Evolutionary conservation across 2,797 vertebrate species (phyloP), one percentile per base, ranked within the genome.

Genomic region (Pipistrellus pygmaeus): DNA sequence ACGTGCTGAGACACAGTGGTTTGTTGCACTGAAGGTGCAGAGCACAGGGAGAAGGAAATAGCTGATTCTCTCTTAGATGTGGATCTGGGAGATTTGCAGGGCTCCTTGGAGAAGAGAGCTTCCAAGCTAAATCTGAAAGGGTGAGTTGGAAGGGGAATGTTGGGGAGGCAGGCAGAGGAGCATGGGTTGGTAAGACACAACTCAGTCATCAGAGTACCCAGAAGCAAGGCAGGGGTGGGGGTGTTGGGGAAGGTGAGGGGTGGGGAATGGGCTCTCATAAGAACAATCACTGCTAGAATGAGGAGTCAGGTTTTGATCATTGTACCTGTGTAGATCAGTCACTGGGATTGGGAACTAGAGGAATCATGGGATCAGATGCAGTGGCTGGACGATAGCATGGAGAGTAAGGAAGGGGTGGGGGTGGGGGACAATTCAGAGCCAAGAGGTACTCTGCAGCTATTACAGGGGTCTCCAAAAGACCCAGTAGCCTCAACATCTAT

Each of bases 361-460:
- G 20, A 35, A 9, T 6, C 0, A 0, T 2, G n/a, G 25, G 44
- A 4, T n/a, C 18, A 57, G 23, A 51, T 0, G 5, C 5, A 2
- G 20, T 5, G 30, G 18, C 9, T 2, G 0, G 25, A 57, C 12
- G 0, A 12, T 8, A 35, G 46, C 8, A 0, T 3, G 14, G 20
- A 35, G 3, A 30, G 5, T 44, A 11, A 62, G 30, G 60, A 62
- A 62, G 60, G 12, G 6, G 13, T 15, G 10, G 8, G 72, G 8
- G 6, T 38, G 10, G 46, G 72, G 77, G 41, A 0, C 7, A 38
- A 48, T 38, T 3, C 51, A 25, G 41, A 83, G 4, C 20, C 21
- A 0, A 15, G 21, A 62, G 12, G 25, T 55, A 14, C 10, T 11
- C n/a, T 6, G 9, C 32, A 21, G 6, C 76, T 46, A 0, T 11